Evolutionary conservation across 2,888 invertebrate species (phyloP).

Genomic region (Galerucella pusilla): DNA sequence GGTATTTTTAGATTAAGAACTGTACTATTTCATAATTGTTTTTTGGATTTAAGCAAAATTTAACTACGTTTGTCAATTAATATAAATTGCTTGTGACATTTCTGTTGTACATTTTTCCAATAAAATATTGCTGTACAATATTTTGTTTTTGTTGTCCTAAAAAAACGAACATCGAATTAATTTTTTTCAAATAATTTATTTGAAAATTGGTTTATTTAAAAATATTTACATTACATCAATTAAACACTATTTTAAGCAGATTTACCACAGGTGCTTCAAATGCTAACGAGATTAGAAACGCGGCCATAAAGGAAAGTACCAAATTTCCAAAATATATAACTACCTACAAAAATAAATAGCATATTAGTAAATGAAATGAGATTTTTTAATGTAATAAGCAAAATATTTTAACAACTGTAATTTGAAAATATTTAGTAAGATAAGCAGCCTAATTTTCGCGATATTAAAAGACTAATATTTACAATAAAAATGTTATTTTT

Average conservation of each 20-base stretch:
- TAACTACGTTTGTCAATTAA: neutral
- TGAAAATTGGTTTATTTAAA: neutral
- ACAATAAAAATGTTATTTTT: too few species aligned
- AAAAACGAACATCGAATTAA: neutral
- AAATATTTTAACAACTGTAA: too few species aligned
- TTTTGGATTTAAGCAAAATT: conserved; percentile 12
- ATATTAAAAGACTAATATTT: too few species aligned
- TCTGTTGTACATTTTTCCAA: conserved; percentile 10
- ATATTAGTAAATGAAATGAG: neutral
- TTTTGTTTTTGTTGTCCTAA: neutral
- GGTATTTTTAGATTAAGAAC: conserved; percentile 3
- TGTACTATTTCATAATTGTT: conserved; percentile 8
- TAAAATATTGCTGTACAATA: neutral
- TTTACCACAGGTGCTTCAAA: conserved; percentile 87
- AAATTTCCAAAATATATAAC: conserved; percentile 81
- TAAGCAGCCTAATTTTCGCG: too few species aligned
- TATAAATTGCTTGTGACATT: conserved; percentile 4
- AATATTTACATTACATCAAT: conserved; percentile 15
- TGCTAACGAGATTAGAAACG: conserved; percentile 80
- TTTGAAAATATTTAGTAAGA: too few species aligned
- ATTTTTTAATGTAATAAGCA: neutral
- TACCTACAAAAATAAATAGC: conserved; percentile 64
- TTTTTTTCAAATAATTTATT: conserved; percentile 1
- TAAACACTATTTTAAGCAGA: conserved; percentile 74
- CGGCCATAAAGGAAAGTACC: conserved; percentile 79